Conservation (phyloP, 1,140 invertebrate genomes). For the Cydia pomonella region DNA sequence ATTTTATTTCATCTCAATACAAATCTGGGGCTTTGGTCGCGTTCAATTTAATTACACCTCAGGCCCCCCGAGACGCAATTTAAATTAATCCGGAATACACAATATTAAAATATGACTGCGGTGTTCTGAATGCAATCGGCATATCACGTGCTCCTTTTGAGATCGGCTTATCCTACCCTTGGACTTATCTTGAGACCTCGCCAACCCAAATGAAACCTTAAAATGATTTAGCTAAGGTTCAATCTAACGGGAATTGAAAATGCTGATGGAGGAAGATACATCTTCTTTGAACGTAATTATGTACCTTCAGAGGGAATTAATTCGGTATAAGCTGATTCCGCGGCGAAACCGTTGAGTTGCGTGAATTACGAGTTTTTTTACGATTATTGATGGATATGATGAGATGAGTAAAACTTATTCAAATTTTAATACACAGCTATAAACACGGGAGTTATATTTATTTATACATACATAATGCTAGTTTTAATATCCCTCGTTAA, state of each 20-base stretch:
- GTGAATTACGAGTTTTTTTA: slow-evolving; percentile 21
- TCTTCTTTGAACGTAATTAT: slow-evolving; percentile 33
- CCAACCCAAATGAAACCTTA: slow-evolving; percentile 47
- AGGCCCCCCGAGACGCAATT: slow-evolving; percentile 41
- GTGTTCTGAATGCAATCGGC: slow-evolving; percentile 62
- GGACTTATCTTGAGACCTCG: slow-evolving; percentile 43
- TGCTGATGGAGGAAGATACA: slow-evolving; percentile 4
- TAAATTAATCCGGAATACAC: slow-evolving; percentile 72
- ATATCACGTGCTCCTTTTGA: slow-evolving; percentile 73
- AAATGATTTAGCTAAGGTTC: slow-evolving; percentile 6
- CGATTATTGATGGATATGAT: slow-evolving; percentile 8
- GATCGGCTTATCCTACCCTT: slow-evolving; percentile 66
- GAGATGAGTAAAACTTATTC: neutral
- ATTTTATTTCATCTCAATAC: neutral
- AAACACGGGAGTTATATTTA: neutral
- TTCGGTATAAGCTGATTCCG: slow-evolving; percentile 26
- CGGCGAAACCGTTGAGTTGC: neutral
- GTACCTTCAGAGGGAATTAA: slow-evolving; percentile 25
- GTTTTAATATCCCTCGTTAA: too few relatives aligned
- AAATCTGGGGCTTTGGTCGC: neutral
- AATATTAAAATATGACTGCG: slow-evolving; percentile 77
- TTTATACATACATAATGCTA: neutral
- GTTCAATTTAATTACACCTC: slow-evolving; percentile 31
- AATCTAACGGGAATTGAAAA: neutral
- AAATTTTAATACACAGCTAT: too few relatives aligned